A percentile compares a stretch with the other conserved stretches of the same genome.
These are phyloP conservation scores for Galendromus occidentalis DNA, from an alignment of 1,140 invertebrate species.

Conservation along the genomic window DNA sequence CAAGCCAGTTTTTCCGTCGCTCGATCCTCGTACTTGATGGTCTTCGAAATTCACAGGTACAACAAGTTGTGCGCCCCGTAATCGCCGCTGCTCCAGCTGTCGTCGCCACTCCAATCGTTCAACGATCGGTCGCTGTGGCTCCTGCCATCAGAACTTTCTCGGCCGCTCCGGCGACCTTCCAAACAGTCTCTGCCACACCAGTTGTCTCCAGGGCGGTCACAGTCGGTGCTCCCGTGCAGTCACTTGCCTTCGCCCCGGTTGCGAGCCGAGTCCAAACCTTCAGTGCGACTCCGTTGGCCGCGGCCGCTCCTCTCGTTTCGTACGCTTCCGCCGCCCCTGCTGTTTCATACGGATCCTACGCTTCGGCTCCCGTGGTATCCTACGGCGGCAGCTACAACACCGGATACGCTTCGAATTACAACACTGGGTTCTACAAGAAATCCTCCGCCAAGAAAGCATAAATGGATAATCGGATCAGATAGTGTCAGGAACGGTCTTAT, in stretches of 20 bases:
- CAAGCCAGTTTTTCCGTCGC: too few species aligned
- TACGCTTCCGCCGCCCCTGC: background rate
- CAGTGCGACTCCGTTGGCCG: background rate
- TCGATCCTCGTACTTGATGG: too few species aligned
- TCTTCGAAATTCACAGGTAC: background rate
- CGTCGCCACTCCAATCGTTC: background rate
- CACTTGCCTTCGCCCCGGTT: background rate
- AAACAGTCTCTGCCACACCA: background rate
- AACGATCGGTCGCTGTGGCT: background rate
- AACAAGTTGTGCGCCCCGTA: background rate
- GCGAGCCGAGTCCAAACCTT: background rate
- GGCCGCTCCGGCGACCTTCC: background rate
- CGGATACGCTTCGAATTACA: background rate
- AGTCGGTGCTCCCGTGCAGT: background rate
- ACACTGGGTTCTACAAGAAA: slow-evolving; percentile 8
- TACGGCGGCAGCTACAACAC: background rate
- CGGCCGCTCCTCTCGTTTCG: background rate
- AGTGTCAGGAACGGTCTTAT: too few species aligned
- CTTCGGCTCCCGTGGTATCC: background rate
- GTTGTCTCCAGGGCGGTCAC: background rate
- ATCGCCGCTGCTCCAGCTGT: background rate
- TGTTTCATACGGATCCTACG: background rate
- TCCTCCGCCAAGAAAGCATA: background rate
- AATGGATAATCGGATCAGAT: background rate
- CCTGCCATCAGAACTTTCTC: too few species aligned